Base-by-base conservation (phyloP, 2,888 invertebrate genomes). In the Mimas tiliae region DNA sequence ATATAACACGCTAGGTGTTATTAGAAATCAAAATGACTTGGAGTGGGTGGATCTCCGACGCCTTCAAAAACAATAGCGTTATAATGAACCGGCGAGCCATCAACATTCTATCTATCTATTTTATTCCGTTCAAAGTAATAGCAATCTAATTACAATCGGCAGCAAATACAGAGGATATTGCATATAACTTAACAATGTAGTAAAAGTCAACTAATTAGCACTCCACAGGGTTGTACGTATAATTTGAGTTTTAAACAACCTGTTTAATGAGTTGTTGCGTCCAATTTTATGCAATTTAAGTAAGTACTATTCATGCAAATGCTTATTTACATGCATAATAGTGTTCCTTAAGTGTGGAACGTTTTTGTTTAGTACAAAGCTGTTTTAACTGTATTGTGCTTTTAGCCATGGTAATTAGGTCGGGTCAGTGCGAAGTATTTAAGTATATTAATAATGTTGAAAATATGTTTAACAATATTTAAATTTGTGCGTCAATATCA, bases 241-340 rank as follows among this genome's bases (percentile, higher is more conserved):
- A 81, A 77, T 82, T 77, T 72, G 69, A 72, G 73, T 69, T 70
- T 76, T 74, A 74, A 74, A 77, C 76, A 79, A 74, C 70, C 72
- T 74, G 74, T 73, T 74, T 79, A 77, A 77, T 77, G 72, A 73
- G 69, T 75, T 70, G 74, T 75, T 77, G 74, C 72, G 72, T 75
- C 73, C 74, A 76, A 77, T 80, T 77, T 77, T 74, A 79, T 77
- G 74, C 75, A 77, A 77, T 77, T 81, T 74, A 74, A 74, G 65
- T 73, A 73, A 76, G 67, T 73, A 73, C 63, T 69, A 68, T 68
- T 69, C 68, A 67, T 71, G 72, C 71, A 73, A 74, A 68, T 74
- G 63, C 70, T 58, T 69, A 74, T 78, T 74, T 75, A 69, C 66
- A 72, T 72, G 72, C 66, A 68, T 71, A 73, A 69, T 72, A 62